phyloP scores from a whole-genome alignment of 2,888 invertebrate species.

The Onthophagus sagittarius region DNA sequence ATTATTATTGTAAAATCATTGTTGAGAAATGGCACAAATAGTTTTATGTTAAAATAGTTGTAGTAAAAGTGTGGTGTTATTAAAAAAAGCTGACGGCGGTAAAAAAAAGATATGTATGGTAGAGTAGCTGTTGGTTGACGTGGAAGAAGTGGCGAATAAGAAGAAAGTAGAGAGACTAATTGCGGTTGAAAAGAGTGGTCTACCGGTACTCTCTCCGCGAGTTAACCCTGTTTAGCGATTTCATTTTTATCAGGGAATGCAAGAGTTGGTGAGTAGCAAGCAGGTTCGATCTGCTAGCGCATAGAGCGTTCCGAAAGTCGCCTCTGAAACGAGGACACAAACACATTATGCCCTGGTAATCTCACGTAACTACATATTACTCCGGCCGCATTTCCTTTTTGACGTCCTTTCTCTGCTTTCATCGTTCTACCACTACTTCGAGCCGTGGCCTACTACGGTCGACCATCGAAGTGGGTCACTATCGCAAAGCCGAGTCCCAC shows the following conservation, averaged over 20 bases:
- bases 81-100: background rate
- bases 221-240: slow-evolving; percentile 35
- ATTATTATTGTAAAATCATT: no score
- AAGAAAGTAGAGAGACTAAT: slow-evolving; percentile 10
- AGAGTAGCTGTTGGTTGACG: background rate
- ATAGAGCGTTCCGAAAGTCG: slow-evolving; percentile 34
- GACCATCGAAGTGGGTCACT: slow-evolving; percentile 47
- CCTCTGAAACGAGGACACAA: slow-evolving; percentile 43
- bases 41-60: no score
- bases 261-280: slow-evolving; percentile 17
- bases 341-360: slow-evolving; percentile 48
- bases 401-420: slow-evolving; percentile 50
- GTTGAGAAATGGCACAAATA: no score
- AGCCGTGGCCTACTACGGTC: slow-evolving; percentile 31
- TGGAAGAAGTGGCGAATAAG: slow-evolving; percentile 2
- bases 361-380: slow-evolving; percentile 49
- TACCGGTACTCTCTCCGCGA: slow-evolving; percentile 32
- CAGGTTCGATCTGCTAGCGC: background rate
- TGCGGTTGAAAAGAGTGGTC: slow-evolving; percentile 19
- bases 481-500: slow-evolving; percentile 47
- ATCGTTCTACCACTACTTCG: slow-evolving; percentile 49
- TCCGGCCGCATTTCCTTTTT: slow-evolving; percentile 48
- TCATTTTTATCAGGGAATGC: slow-evolving; percentile 48
- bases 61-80: background rate
- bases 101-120: background rate